Evolutionary conservation across 2,113 vertebrate species (phyloP).

Genomic region (Archocentrus centrarchus): DNA sequence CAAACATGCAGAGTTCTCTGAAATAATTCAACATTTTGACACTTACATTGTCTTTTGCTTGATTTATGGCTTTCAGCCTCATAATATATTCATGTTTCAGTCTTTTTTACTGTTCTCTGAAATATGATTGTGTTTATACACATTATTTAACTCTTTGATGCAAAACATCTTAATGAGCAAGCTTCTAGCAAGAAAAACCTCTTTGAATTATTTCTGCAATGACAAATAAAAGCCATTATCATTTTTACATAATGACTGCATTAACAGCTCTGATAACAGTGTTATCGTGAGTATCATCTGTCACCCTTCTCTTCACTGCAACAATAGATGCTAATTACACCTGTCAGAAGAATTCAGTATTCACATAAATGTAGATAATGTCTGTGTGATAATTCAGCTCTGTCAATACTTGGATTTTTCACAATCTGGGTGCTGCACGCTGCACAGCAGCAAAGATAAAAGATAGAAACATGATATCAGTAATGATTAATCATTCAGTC

Average conservation of each 20-base stretch:
- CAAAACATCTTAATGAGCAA: constrained; percentile 26
- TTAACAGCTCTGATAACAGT: constrained; percentile 59
- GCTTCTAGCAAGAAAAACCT: constrained; percentile 27
- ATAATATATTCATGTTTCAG: constrained; percentile 45
- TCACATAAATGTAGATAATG: constrained; percentile 21
- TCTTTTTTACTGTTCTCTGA: constrained; percentile 22
- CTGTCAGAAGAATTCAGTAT: constrained; percentile 24
- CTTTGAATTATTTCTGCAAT: constrained; percentile 39
- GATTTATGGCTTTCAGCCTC: constrained; percentile 55
- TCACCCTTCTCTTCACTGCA: constrained; percentile 40
- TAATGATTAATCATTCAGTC: not conserved
- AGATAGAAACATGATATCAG: not conserved
- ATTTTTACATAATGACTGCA: constrained; percentile 55
- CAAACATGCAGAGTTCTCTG: constrained; percentile 63
- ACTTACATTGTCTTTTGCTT: constrained; percentile 59
- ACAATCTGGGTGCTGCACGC: not conserved
- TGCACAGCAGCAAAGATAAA: constrained; percentile 12
- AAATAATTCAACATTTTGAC: constrained; percentile 68
- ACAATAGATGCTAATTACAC: constrained; percentile 43
- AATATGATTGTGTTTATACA: constrained; percentile 32
- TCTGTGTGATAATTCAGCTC: constrained; percentile 18
- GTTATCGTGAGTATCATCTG: constrained; percentile 50
- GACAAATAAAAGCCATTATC: constrained; percentile 61
- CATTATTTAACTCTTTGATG: constrained; percentile 35
- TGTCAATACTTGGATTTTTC: not conserved